Evolutionary conservation across 2,888 invertebrate species (phyloP).

Genomic region (Eudasyphora cyanicolor): DNA sequence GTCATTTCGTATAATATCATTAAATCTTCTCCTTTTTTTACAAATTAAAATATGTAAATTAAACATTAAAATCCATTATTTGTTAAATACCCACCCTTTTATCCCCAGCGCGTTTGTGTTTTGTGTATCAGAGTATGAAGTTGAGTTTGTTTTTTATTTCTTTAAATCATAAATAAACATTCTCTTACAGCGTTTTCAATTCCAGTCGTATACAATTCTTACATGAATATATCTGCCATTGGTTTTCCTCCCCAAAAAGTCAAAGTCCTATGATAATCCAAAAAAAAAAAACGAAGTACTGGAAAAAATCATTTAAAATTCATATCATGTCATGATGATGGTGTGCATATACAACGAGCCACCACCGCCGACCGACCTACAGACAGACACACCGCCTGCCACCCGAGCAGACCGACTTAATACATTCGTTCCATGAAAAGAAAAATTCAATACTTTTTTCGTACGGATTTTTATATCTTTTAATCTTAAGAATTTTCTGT

Average conservation of each 20-base stretch:
- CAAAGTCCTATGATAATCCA: slow-evolving; percentile 33
- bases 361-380: background rate
- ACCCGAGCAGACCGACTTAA: background rate
- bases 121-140: no score
- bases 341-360: background rate
- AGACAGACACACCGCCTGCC: background rate
- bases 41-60: slow-evolving; percentile 33
- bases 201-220: background rate
- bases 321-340: slow-evolving; percentile 52
- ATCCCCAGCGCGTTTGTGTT: background rate
- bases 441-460: slow-evolving; percentile 20
- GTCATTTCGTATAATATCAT: background rate
- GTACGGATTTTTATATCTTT: slow-evolving; percentile 18
- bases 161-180: slow-evolving; percentile 30
- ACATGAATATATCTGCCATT: slow-evolving; percentile 1
- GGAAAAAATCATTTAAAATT: slow-evolving; percentile 56
- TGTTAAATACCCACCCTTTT: slow-evolving; percentile 10
- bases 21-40: slow-evolving; percentile 16
- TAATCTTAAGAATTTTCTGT: slow-evolving; percentile 23
- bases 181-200: slow-evolving; percentile 12
- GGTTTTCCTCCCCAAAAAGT: slow-evolving; percentile 11
- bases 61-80: slow-evolving; percentile 28
- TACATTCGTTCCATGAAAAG: slow-evolving; percentile 1
- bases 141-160: background rate
- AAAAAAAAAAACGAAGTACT: slow-evolving; percentile 9